phyloP scores from a whole-genome alignment of 2,888 invertebrate genomes.

The Prionchulus punctatus region DNA sequence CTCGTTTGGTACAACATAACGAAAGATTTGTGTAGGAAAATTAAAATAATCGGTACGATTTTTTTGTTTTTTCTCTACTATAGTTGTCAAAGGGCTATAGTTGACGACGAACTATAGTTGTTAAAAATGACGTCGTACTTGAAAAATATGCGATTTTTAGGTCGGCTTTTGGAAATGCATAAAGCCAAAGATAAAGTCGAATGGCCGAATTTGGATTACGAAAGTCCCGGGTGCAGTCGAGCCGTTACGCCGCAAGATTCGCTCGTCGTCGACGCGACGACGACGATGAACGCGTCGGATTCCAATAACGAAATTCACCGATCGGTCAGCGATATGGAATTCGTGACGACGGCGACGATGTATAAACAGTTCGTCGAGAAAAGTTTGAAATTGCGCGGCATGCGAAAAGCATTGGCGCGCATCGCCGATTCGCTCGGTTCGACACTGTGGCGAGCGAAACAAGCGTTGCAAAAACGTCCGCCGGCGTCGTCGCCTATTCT shows the following conservation, averaged over 20 bases:
- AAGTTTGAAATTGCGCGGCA: constrained; percentile 65
- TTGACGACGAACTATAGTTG: neutral
- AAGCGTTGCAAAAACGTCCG: constrained; percentile 23
- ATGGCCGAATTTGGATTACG: constrained; percentile 1
- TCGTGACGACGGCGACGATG: neutral
- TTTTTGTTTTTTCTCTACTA: constrained; percentile 19
- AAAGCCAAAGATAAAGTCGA: neutral
- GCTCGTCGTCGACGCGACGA: neutral
- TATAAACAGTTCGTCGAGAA: constrained; percentile 63
- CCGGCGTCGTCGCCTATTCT: neutral
- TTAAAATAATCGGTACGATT: constrained; percentile 45
- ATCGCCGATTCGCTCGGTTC: constrained; percentile 43
- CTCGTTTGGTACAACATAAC: constrained; percentile 80
- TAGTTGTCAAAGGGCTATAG: neutral
- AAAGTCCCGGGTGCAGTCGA: neutral
- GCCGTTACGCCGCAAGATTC: neutral
- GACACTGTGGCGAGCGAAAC: constrained; percentile 30
- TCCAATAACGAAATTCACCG: neutral
- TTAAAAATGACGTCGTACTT: neutral
- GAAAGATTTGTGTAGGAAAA: constrained; percentile 59
- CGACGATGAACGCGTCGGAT: neutral
- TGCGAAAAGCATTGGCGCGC: constrained; percentile 61
- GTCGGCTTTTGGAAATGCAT: neutral
- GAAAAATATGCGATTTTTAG: neutral
- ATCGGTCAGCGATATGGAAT: neutral